Conservation (phyloP, 2,888 invertebrate genomes). For the Pedicia rivosa region DNA sequence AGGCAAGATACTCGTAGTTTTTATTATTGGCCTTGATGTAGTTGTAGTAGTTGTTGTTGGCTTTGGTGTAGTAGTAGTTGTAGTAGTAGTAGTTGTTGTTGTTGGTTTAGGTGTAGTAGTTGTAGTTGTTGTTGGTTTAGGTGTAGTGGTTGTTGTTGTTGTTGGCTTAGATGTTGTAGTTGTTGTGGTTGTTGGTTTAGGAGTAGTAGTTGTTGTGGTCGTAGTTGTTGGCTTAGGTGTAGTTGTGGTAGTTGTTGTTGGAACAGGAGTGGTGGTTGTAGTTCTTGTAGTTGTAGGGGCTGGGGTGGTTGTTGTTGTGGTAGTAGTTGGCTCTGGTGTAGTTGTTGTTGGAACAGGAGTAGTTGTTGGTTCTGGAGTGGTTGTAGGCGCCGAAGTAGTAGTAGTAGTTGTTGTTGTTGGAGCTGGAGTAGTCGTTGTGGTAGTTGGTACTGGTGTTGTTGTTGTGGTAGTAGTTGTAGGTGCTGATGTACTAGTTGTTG, state of each 20-base stretch:
- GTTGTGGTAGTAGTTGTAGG: constrained; percentile 9
- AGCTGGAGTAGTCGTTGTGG: constrained; percentile 6
- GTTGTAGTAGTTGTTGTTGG: constrained; percentile 21
- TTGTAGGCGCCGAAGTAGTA: constrained; percentile 11
- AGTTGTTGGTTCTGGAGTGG: constrained; percentile 23
- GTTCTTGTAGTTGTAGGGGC: background rate
- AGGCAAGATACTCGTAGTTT: constrained; percentile 22
- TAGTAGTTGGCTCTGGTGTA: background rate
- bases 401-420: constrained; percentile 11
- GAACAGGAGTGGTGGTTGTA: constrained; percentile 9
- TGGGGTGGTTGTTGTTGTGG: constrained; percentile 3
- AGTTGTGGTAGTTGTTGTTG: constrained; percentile 4
- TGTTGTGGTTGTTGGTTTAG: constrained; percentile 15
- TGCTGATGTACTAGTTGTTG: background rate
- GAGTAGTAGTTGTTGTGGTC: constrained; percentile 4
- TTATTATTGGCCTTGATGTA: constrained; percentile 31
- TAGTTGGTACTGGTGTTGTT: constrained; percentile 11
- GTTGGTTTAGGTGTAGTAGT: constrained; percentile 10
- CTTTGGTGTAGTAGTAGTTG: constrained; percentile 19
- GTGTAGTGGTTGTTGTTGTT: constrained; percentile 4
- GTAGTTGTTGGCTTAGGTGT: constrained; percentile 2
- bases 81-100: constrained; percentile 15
- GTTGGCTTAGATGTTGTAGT: constrained; percentile 13
- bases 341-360: constrained; percentile 19
- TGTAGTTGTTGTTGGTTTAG: constrained; percentile 9